Percentiles rank a stretch among this genome's conserved stretches.
phyloP scores from a whole-genome alignment of 2,113 vertebrate genomes.

The Otolemur garnettii region DNA sequence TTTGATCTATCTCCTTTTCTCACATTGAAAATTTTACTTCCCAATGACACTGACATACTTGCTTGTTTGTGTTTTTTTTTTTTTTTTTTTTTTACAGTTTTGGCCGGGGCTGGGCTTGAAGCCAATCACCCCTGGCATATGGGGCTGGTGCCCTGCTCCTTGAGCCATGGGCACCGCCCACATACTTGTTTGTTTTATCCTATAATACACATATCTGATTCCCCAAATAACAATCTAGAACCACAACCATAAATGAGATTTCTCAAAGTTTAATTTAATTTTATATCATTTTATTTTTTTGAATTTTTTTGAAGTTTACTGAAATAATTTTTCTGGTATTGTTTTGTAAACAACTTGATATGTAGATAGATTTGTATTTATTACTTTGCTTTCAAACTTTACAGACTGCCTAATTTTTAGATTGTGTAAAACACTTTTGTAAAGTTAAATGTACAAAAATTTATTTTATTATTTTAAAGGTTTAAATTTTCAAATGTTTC shows the following conservation, averaged over 20 bases:
- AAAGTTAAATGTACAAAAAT: neutral
- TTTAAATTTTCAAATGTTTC: too few relatives aligned
- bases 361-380: neutral
- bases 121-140: too few relatives aligned
- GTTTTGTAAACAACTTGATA: neutral
- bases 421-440: slow-evolving; percentile 3
- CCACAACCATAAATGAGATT: neutral
- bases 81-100: too few relatives aligned
- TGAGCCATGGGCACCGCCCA: too few relatives aligned
- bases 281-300: neutral
- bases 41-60: neutral
- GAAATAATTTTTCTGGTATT: neutral
- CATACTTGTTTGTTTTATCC: neutral
- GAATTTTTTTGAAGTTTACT: neutral
- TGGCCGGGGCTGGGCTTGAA: too few relatives aligned
- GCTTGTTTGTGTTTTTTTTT: neutral
- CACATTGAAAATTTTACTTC: neutral
- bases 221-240: neutral
- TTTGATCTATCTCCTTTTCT: slow-evolving; percentile 7
- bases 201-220: neutral
- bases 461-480: too few relatives aligned
- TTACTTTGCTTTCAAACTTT: slow-evolving; percentile 18
- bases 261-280: slow-evolving; percentile 12
- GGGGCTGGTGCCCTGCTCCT: too few relatives aligned
- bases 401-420: neutral